These are phyloP conservation scores for Eumerus sabulonum DNA, from an alignment of 2,888 invertebrate species.

Conservation along the genomic window DNA sequence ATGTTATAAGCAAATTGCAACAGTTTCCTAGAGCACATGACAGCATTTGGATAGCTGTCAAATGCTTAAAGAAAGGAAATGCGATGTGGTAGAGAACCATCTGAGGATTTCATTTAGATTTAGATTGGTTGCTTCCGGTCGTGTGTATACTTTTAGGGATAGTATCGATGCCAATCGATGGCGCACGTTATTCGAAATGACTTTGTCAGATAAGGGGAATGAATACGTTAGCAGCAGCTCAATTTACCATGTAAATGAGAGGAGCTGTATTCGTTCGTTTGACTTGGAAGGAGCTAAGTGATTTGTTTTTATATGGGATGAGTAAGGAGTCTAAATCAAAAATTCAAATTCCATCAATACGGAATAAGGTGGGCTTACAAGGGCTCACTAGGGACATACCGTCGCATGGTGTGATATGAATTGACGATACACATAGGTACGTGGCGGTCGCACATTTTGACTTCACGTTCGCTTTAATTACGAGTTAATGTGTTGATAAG, in stretches of 20 bases:
- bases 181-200: slow-evolving; percentile 41
- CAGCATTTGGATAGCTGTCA: neutral
- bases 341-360: slow-evolving; percentile 55
- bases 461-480: slow-evolving; percentile 42
- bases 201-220: slow-evolving; percentile 9
- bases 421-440: slow-evolving; percentile 32
- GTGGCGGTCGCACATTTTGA: neutral
- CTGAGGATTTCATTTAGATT: slow-evolving; percentile 46
- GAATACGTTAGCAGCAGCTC: slow-evolving; percentile 19
- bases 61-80: slow-evolving; percentile 19
- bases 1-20: slow-evolving; percentile 44
- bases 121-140: slow-evolving; percentile 28
- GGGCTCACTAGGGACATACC: slow-evolving; percentile 17
- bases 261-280: slow-evolving; percentile 8
- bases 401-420: neutral
- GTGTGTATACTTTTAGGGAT: slow-evolving; percentile 36
- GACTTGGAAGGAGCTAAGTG: slow-evolving; percentile 8
- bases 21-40: neutral
- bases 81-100: slow-evolving; percentile 40
- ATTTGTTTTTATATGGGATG: neutral
- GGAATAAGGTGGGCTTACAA: slow-evolving; percentile 27
- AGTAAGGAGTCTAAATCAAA: slow-evolving; percentile 33
- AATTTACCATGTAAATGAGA: slow-evolving; percentile 54
- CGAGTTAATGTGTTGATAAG: slow-evolving; percentile 59
- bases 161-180: slow-evolving; percentile 47